phyloP scores from a whole-genome alignment of 2,113 vertebrate genomes.

The Taurulus bubalis region DNA sequence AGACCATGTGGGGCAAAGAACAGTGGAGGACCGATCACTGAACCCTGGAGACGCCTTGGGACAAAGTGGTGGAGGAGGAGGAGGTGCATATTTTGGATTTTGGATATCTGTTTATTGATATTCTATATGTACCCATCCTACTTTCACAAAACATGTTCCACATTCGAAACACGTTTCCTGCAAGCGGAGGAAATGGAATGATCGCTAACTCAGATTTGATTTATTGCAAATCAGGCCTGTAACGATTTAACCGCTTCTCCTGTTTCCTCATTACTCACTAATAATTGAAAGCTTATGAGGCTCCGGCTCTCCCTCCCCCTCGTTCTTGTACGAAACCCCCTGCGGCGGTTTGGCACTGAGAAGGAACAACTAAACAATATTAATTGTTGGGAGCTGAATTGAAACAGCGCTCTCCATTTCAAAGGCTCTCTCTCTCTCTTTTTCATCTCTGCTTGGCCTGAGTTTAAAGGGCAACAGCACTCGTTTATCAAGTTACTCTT shows the following conservation, averaged over 20 bases:
- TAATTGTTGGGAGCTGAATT: constrained; percentile 57
- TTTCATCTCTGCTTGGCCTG: constrained; percentile 41
- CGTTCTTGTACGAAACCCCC: constrained; percentile 50
- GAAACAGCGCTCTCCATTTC: constrained; percentile 49
- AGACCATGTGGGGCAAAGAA: background rate
- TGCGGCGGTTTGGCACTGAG: constrained; percentile 38
- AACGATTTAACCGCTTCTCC: constrained; percentile 41
- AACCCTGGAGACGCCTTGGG: background rate
- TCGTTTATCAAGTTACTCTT: constrained; percentile 20
- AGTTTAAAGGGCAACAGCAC: constrained; percentile 15
- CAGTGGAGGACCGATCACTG: background rate
- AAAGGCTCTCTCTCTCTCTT: constrained; percentile 26
- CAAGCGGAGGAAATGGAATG: constrained; percentile 11
- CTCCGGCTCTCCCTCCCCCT: background rate
- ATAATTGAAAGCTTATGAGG: constrained; percentile 31
- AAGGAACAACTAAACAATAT: constrained; percentile 61
- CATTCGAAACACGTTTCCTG: background rate
- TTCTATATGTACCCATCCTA: background rate
- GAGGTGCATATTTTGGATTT: background rate
- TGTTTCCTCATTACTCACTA: constrained; percentile 37
- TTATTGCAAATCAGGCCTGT: constrained; percentile 14
- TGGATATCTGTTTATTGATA: background rate
- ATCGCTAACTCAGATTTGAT: constrained; percentile 3
- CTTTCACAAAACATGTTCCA: constrained; percentile 1
- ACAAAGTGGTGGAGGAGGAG: background rate